These are phyloP conservation scores for Mirza zaza DNA, from an alignment of 2,113 vertebrate species.

Conservation along the genomic window DNA sequence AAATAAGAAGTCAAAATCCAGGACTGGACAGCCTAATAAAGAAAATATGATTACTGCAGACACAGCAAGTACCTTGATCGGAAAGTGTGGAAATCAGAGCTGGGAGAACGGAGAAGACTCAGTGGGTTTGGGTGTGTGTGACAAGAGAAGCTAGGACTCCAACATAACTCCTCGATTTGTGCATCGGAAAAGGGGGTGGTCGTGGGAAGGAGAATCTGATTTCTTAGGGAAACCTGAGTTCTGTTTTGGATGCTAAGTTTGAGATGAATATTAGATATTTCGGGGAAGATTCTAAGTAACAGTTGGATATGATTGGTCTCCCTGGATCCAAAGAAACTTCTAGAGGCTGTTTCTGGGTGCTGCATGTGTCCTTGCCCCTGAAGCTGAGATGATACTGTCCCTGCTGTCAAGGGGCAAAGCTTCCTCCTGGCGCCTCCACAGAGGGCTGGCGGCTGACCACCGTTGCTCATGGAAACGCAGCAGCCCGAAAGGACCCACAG, in stretches of 20 bases:
- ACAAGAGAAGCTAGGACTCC: background rate
- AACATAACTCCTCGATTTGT: background rate
- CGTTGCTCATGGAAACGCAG: background rate
- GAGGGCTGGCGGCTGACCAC: rapidly evolving
- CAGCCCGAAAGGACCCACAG: background rate
- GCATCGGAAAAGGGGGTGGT: background rate
- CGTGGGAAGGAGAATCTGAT: background rate
- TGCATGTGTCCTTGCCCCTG: rapidly evolving
- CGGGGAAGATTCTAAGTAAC: background rate
- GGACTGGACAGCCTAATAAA: background rate
- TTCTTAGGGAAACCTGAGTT: background rate
- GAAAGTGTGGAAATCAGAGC: background rate
- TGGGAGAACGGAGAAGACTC: background rate
- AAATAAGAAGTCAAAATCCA: background rate
- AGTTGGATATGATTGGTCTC: background rate
- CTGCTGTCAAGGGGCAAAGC: background rate
- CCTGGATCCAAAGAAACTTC: background rate
- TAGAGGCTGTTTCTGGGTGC: background rate
- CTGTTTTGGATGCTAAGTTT: background rate
- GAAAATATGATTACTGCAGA: background rate
- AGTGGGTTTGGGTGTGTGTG: background rate
- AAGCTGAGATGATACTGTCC: too few species aligned
- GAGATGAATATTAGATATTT: background rate
- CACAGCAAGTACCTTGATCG: background rate
- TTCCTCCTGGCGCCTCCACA: background rate